phyloP scores from a whole-genome alignment of 2,113 vertebrate genomes.

The Syngnathus floridae region DNA sequence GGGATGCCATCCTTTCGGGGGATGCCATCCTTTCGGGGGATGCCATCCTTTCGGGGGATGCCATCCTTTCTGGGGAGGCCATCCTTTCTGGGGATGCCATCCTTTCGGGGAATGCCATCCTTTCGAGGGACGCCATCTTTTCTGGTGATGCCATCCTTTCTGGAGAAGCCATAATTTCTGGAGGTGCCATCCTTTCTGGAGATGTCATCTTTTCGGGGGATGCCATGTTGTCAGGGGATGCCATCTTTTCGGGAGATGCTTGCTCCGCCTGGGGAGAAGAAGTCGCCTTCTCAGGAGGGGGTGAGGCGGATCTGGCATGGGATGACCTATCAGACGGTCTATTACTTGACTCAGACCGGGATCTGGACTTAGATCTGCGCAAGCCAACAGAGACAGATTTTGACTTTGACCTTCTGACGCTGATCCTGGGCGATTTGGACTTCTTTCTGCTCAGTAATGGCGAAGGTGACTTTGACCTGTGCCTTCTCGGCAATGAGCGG shows the following conservation, averaged over 20 bases:
- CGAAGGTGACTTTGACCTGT: constrained; percentile 50
- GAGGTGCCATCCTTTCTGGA: too few relatives aligned
- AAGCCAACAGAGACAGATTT: constrained; percentile 47
- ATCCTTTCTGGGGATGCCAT: too few relatives aligned
- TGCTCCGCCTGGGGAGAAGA: constrained; percentile 3
- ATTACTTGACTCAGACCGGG: constrained; percentile 61
- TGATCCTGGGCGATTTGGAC: constrained; percentile 60
- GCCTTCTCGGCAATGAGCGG: constrained; percentile 50
- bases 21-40: too few relatives aligned
- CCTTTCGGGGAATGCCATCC: too few relatives aligned
- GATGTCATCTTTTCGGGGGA: too few relatives aligned
- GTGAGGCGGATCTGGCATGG: constrained; percentile 50
- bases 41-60: too few relatives aligned
- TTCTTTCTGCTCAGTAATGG: constrained; percentile 43
- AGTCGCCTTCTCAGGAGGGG: constrained; percentile 37
- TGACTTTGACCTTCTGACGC: constrained; percentile 59
- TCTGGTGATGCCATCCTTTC: too few relatives aligned
- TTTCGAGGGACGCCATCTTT: too few relatives aligned
- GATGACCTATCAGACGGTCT: constrained; percentile 54
- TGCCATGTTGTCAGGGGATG: not conserved
- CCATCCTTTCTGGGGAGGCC: too few relatives aligned
- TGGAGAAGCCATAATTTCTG: too few relatives aligned
- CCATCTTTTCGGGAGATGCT: not conserved
- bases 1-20: too few relatives aligned
- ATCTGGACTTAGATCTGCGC: constrained; percentile 51